Evolutionary conservation across 2,113 vertebrate species (phyloP), one percentile per base, ranked within the genome.

Genomic region (Speoplatyrhinus poulsoni): DNA sequence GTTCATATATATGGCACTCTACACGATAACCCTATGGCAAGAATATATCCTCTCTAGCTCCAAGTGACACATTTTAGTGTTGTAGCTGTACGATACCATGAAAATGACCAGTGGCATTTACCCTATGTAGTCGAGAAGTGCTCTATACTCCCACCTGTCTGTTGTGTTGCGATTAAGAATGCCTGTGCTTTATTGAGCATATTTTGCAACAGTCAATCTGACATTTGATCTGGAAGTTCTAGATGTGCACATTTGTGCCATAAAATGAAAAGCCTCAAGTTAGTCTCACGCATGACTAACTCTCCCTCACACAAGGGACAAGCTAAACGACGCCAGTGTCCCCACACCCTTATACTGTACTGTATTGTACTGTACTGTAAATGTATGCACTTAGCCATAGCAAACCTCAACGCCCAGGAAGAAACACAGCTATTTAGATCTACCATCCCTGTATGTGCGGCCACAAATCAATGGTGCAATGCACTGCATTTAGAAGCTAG

Each of bases 381-480:
- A 26, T 26, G 26, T 5, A 2, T 58, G 26, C 33, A 41, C 49
- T 56, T 54, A 47, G 62, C 58, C 32, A 49, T 46, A 62, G 65
- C 9, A 54, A 67, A 26, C 58, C 1, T 69, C 19, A 56, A 64
- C 60, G 67, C 60, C 69, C 65, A 2, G 33, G 61, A 66, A 75
- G 78, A 67, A 60, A 17, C 62, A 60, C 16, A 57, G 55, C 12
- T 56, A 26, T 65, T 72, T 10, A 63, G 59, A 60, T 60, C 41
- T 26, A 54, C 64, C 52, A 11, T n/a, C 8, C 9, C 12, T 56
- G 33, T 59, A 50, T 60, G 50, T 17, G 50, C 1, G 36, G 7
- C 36, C 36, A 41, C 36, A 41, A 3, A 84, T 87, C 76, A 69
- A 12, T 57, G 52, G 46, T 46, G 4, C 57, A 69, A 75, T 62